Evolutionary conservation across 2,797 vertebrate species (phyloP), one percentile per base, ranked within the genome.

Genomic region (Phalanger gymnotis): DNA sequence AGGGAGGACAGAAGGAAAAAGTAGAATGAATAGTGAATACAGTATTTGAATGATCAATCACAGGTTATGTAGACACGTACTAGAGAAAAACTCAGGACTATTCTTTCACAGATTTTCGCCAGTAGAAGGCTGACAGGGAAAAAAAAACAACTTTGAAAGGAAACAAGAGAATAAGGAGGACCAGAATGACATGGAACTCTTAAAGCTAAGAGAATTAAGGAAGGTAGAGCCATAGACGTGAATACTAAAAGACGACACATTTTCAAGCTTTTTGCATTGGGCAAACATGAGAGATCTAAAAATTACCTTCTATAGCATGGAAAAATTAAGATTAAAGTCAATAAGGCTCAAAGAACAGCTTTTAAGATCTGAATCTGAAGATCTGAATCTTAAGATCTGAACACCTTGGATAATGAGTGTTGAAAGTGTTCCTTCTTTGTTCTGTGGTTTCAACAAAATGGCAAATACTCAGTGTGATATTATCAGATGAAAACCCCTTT

Each of bases 301-400:
- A 14, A 66, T 55, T 51, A n/a, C 53, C 53, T 81, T 91, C 54
- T 94, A 7, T 40, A 55, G 57, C 2, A 30, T 13, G 54, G 93
- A 90, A 92, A 91, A 94, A 53, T 31, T 9, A 91, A 73, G 81
- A 89, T 54, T n/a, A 28, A 95, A 95, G 47, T 51, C 53, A 47
- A 3, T 3, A 51, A 73, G 58, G 47, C 16, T 94, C 53, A 13
- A 91, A 92, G 95, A 54, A 73, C 47, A 92, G 51, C 27, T 47
- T 14, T 51, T 96, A 34, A 92, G 92, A 3, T 0, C 28, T 53
- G 40, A 90, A 40, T 16, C 12, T 31, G 53, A 90, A 54, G 25
- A 54, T 47, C 19, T 28, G 53, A 5, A 27, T 16, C 12, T 31
- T 52, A 90, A 54, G 25, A 54, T 47, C 19, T 28, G 53, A 5